phyloP scores from a whole-genome alignment of 2,797 vertebrate species.

The Pipistrellus pygmaeus region DNA sequence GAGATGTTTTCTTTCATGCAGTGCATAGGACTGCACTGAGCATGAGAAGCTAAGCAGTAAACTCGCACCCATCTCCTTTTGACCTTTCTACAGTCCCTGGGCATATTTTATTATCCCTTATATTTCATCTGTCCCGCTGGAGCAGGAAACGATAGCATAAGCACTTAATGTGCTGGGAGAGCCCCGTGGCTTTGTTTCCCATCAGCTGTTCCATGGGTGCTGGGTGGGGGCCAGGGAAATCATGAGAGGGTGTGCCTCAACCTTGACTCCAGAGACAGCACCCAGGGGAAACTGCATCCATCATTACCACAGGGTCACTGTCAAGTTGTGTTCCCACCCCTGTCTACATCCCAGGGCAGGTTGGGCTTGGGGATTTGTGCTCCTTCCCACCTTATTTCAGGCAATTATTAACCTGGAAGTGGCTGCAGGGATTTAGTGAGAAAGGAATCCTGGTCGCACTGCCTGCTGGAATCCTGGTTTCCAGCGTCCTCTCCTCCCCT shows the following conservation, averaged over 20 bases:
- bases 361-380: not conserved
- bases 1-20: not conserved
- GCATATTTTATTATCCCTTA: conserved; percentile 67
- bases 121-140: conserved; percentile 53
- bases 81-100: conserved; percentile 45
- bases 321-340: not conserved
- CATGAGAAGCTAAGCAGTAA: not conserved
- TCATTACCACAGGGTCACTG: not conserved
- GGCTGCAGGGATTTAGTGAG: not conserved
- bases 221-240: conserved; percentile 33
- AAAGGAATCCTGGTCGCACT: not conserved
- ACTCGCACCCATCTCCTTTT: conserved; percentile 44
- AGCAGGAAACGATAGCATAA: conserved; percentile 51
- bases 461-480: not conserved
- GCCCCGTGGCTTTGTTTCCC: conserved; percentile 56
- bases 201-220: not conserved
- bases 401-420: conserved; percentile 61
- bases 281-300: conserved; percentile 16
- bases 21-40: not conserved
- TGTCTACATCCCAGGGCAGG: not conserved
- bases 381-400: conserved; percentile 31
- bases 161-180: conserved; percentile 61
- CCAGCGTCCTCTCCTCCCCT: not conserved
- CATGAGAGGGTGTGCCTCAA: not conserved
- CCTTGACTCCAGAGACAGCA: not conserved